Base-by-base conservation (phyloP, 2,113 vertebrate species). In the Macaca nemestrina region DNA sequence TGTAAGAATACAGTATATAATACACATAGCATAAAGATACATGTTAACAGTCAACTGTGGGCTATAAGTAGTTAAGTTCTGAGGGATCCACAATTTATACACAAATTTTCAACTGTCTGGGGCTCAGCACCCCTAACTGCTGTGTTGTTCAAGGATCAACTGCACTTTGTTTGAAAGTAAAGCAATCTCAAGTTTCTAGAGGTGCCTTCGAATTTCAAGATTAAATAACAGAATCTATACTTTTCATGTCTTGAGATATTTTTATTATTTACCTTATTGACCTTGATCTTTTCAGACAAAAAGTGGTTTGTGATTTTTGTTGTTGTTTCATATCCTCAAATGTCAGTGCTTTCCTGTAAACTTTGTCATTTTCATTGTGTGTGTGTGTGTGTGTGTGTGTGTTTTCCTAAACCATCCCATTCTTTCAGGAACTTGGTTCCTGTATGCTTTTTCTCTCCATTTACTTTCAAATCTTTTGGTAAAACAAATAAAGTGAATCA, bases 281-380 rank as follows among this genome's bases (percentile, higher is more conserved):
- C 61, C 88, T 90, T 93, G 55, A 84, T 90, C 72, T 84, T 93
- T 90, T 40, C 45, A 90, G 70, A 82, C 40, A 84, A 91, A 84
- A 92, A 87, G 8, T 55, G 57, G 10, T 40, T 52, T 93, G 23
- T 50, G 18, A 17, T 52, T 90, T 89, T 79, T 43, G 43, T 50
- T 83, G 17, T 81, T 94, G 45, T 94, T 97, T 86, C 72, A 43
- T 40, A 82, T 81, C 35, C 16, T 88, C 43, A 83, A 95, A 95
- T 89, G 87, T 96, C 79, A 97, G 43, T 48, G 59, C 72, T 25
- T 95, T 94, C 55, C 27, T 83, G 73, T 92, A 94, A 75, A 90
- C 48, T 84, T 68, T 95, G 45, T 59, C 59, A 78, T 82, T 76
- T 81, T 83, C 43, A 55, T 32, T 61, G 59, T 64, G 11, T 64